These are phyloP conservation scores for Otolemur garnettii DNA, from an alignment of 2,113 vertebrate genomes.

Conservation along the genomic window DNA sequence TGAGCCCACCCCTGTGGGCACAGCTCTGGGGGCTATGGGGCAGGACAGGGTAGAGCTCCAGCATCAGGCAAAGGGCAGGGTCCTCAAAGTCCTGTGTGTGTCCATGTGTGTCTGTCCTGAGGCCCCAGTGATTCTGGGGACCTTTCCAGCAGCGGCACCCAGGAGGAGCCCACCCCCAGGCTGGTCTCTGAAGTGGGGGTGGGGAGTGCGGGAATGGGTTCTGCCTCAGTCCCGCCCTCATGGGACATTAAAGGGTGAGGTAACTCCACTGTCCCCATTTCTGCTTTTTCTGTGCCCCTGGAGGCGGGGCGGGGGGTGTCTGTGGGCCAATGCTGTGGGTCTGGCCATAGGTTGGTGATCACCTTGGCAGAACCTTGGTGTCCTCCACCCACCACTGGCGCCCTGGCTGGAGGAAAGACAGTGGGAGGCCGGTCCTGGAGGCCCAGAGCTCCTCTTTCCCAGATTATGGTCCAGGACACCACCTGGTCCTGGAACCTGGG, in stretches of 20 bases:
- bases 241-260: conserved; percentile 13
- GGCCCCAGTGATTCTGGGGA: not conserved
- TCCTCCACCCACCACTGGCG: not conserved
- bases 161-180: not conserved
- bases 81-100: not conserved
- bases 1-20: not conserved
- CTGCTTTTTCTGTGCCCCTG: not conserved
- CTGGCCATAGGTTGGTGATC: not conserved
- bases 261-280: not conserved
- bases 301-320: not conserved
- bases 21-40: not conserved
- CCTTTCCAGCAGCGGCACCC: not conserved
- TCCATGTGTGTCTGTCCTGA: not conserved
- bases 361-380: accelerated
- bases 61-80: too few species aligned
- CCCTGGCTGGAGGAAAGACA: not conserved
- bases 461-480: not conserved
- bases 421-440: not conserved
- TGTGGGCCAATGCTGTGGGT: too few species aligned
- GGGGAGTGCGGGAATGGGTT: not conserved
- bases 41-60: not conserved
- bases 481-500: too few species aligned
- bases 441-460: not conserved
- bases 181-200: not conserved
- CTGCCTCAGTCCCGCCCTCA: not conserved